phyloP scores from a whole-genome alignment of 2,113 vertebrate genomes.

The Limnothrissa miodon region DNA sequence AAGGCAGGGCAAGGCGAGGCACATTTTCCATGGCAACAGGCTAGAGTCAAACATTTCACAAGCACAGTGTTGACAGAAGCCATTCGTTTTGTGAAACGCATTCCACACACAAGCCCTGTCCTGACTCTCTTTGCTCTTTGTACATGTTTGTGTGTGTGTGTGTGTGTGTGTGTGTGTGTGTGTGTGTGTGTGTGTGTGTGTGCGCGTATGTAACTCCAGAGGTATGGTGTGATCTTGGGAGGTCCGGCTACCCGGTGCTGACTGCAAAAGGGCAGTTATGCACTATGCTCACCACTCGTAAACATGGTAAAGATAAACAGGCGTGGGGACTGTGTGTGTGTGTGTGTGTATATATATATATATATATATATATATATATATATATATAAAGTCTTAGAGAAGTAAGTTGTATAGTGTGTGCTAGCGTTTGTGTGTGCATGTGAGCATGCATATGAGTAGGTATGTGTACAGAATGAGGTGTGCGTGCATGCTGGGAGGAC shows the following conservation, averaged over 20 bases:
- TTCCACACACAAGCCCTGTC: slow-evolving; percentile 53
- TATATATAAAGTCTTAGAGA: too few relatives aligned
- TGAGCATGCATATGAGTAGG: too few relatives aligned
- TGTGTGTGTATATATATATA: too few relatives aligned
- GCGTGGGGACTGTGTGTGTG: not conserved
- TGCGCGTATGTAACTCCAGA: not conserved
- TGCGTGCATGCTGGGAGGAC: not conserved
- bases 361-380: too few relatives aligned
- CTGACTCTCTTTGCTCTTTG: slow-evolving; percentile 40
- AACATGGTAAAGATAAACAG: not conserved
- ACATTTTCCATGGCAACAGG: not conserved
- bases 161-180: not conserved
- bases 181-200: not conserved
- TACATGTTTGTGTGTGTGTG: too few relatives aligned
- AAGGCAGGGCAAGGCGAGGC: not conserved
- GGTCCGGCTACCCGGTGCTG: not conserved
- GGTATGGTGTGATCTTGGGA: not conserved
- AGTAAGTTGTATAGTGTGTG: too few relatives aligned
- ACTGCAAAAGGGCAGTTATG: not conserved
- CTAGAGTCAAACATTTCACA: not conserved
- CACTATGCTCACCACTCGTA: not conserved
- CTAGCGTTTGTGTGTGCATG: too few relatives aligned
- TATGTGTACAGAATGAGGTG: not conserved
- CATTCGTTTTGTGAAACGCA: slow-evolving; percentile 44
- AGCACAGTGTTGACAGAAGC: not conserved